Evolutionary conservation across 2,888 invertebrate species (phyloP), one percentile per base, ranked within the genome.

Genomic region (Chalcosyrphus nemorum): DNA sequence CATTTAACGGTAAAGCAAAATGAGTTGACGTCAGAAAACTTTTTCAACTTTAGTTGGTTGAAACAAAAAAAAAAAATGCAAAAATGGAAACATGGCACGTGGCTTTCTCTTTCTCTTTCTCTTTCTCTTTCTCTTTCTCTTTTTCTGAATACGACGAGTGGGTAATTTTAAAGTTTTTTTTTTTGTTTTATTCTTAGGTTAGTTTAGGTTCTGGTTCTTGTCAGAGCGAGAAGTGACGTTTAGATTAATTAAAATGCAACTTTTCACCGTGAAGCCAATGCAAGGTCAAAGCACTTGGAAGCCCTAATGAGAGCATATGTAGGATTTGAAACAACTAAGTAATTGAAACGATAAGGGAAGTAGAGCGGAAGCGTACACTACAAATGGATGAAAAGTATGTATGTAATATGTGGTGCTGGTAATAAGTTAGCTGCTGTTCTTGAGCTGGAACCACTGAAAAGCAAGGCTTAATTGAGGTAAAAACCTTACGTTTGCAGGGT

Each of bases 1-100:
- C 63, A 45, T 71, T 81, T 66, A 76, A 76, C 38, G 45, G 59
- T 38, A 52, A 76, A n/a, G 24, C 61, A 13, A n/a, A n/a, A 50
- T 63, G n/a, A 45, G 35, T 68, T 74, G 65, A 81, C 52, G 65
- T 59, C 65, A 54, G 57, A 70, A 76, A 81, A 77, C 17, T 47
- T 78, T 65, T 54, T 15, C 27, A 65, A 45, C 45, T 66, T 50
- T 38, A 56, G 29, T 43, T 43, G 11, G 27, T 45, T 24, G 15
- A 50, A 15, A n/a, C 21, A 41, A 38, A 56, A 11, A n/a, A 29
- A 15, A 2, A 41, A 59, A 41, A 11, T n/a, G 11, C 7, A 11
- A 24, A 24, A 27, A 5, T 21, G n/a, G 11, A 38, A 68, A 50
- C 9, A 38, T 17, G 61, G 47, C 45, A 63, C 61, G 61, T 63